These are phyloP conservation scores for Sphenodon punctatus DNA, from an alignment of 2,797 vertebrate genomes.

Conservation along the genomic window DNA sequence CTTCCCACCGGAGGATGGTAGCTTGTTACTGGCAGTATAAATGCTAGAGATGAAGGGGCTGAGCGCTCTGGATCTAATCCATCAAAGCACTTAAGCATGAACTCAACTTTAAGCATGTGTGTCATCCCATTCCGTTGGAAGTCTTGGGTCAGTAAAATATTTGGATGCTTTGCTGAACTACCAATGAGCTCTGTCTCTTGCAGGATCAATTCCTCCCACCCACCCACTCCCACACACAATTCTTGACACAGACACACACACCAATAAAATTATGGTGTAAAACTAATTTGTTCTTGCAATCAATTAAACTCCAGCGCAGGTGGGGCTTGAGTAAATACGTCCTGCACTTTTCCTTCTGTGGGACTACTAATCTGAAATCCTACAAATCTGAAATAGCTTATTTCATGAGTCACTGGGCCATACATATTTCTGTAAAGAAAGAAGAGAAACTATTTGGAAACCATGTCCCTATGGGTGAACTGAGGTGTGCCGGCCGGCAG, in stretches of 20 bases:
- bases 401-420: not conserved
- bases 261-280: not conserved
- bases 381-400: not conserved
- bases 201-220: not conserved
- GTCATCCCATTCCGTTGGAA: too few species aligned
- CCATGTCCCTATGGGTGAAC: not conserved
- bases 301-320: not conserved
- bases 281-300: not conserved
- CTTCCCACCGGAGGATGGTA: too few species aligned
- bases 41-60: too few species aligned
- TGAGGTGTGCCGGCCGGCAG: not conserved
- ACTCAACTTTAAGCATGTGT: fast-evolving
- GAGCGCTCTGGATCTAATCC: not conserved
- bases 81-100: not conserved
- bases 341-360: not conserved
- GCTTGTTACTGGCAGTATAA: too few species aligned
- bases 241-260: too few species aligned
- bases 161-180: not conserved
- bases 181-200: not conserved
- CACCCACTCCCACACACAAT: too few species aligned
- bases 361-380: too few species aligned
- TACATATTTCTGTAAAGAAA: not conserved
- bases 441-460: not conserved
- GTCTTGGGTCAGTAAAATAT: not conserved
- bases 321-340: not conserved